phyloP scores from a whole-genome alignment of 2,888 invertebrate species.

The Ophion ellenae region DNA sequence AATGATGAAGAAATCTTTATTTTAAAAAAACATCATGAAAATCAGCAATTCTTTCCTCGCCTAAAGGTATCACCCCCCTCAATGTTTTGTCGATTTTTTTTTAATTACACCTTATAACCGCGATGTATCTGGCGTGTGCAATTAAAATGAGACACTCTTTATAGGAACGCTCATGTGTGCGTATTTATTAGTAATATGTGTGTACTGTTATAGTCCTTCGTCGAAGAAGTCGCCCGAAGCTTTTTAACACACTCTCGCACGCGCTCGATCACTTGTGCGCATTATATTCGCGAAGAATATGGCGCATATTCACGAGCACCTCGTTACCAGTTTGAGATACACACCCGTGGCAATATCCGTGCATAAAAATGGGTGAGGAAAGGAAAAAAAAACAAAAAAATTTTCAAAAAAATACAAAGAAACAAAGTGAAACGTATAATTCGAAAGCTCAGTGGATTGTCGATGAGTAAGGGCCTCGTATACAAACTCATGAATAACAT shows the following conservation, averaged over 20 bases:
- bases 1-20: too few species aligned
- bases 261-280: slow-evolving; percentile 53
- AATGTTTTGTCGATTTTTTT: too few species aligned
- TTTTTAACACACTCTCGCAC: slow-evolving; percentile 61
- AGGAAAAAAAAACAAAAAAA: neutral
- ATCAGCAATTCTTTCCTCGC: too few species aligned
- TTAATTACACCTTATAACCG: too few species aligned
- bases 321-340: slow-evolving; percentile 56
- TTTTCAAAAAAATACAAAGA: neutral
- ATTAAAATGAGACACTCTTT: neutral
- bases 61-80: too few species aligned
- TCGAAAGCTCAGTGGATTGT: slow-evolving; percentile 24
- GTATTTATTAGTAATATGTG: slow-evolving; percentile 28
- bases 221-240: slow-evolving; percentile 60
- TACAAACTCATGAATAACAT: slow-evolving; percentile 12
- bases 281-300: slow-evolving; percentile 37
- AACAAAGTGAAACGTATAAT: slow-evolving; percentile 51
- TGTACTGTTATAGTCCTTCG: slow-evolving; percentile 46
- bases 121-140: too few species aligned
- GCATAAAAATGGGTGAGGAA: slow-evolving; percentile 7
- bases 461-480: slow-evolving; percentile 34
- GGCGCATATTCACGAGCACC: slow-evolving; percentile 28
- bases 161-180: neutral
- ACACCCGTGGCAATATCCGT: slow-evolving; percentile 52
- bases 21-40: too few species aligned